Base-by-base conservation (phyloP, 2,888 invertebrate species). In the Ommatoiulus sabulosus region DNA sequence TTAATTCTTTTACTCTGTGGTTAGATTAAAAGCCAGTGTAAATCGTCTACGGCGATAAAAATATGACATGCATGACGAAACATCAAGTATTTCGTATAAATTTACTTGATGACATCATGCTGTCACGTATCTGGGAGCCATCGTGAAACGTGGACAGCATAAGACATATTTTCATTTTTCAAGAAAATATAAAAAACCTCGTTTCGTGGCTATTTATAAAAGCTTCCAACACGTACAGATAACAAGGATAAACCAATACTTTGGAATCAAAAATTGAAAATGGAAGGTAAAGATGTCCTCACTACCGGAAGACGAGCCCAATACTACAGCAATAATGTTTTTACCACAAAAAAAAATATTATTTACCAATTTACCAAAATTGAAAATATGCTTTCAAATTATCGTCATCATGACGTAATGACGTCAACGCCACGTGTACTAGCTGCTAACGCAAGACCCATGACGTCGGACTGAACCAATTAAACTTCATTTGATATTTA, bases 241-340 rank as follows among this genome's bases (percentile, higher is more conserved):
- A 6, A 8, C 20, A 6, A 80, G 35, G 6, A 63, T 63, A 63
- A 17, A n/a, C n/a, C n/a, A n/a, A n/a, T 5, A 52, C 52, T 52
- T 63, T n/a, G 63, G n/a, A 63, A 63, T 63, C 63, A 63, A 17
- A n/a, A n/a, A 63, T 4, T 63, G 10, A 63, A 52, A 17, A 1
- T 17, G 17, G n/a, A 17, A 0, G 63, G 3, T n/a, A 63, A 63
- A 63, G n/a, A 63, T n/a, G 63, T 63, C 17, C 5, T 17, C 17
- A n/a, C 63, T 63, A 63, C 63, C 63, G 63, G 63, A 63, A n/a
- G 63, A 63, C 52, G 63, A 7, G 63, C n/a, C n/a, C 63, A 63
- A 63, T 63, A n/a, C 17, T n/a, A 63, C 3, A 3, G 63, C 17
- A 17, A 63, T 63, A n/a, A 63, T n/a, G n/a, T n/a, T n/a, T n/a